Base-by-base conservation (phyloP, 1,140 invertebrate genomes). In the Rhopalosiphum maidis region DNA sequence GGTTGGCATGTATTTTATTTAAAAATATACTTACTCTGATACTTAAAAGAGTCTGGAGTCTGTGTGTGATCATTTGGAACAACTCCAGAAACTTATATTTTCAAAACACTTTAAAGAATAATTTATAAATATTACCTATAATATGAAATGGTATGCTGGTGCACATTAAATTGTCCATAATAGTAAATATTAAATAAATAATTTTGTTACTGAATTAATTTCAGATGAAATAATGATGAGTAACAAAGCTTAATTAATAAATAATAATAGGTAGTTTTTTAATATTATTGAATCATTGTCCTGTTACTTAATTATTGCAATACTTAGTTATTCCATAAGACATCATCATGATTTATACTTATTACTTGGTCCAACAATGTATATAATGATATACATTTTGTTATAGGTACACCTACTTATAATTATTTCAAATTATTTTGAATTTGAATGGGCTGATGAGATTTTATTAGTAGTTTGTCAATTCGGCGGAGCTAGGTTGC, bases 71-170 rank as follows among this genome's bases (percentile, higher is more conserved):
- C 9, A 77, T 77, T 77, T 77, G 60, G 60, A 77, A 77, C 30
- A 77, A 77, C 4, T n/a, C n/a, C 30, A 77, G 60, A 77, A 77
- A 68, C 30, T 60, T 60, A 68, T 68, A n/a, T 68, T 68, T 68
- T 77, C 60, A 77, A 15, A 77, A n/a, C 0, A 2, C 18, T 77
- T 77, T n/a, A n/a, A n/a, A n/a, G 60, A 77, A n/a, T 77, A 77
- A 77, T n/a, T 77, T 77, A n/a, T n/a, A 77, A 35, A 77, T n/a
- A 77, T 77, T 77, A n/a, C 30, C 60, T 77, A n/a, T 77, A n/a
- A 6, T 77, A n/a, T 77, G 18, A 77, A n/a, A 4, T 11, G 0
- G 15, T 11, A 15, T n/a, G 60, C n/a, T n/a, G n/a, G n/a, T n/a
- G n/a, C n/a, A n/a, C 6, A n/a, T 77, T 77, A 68, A 68, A 68